phyloP scores from a whole-genome alignment of 2,113 vertebrate species.

The Malurus melanocephalus region DNA sequence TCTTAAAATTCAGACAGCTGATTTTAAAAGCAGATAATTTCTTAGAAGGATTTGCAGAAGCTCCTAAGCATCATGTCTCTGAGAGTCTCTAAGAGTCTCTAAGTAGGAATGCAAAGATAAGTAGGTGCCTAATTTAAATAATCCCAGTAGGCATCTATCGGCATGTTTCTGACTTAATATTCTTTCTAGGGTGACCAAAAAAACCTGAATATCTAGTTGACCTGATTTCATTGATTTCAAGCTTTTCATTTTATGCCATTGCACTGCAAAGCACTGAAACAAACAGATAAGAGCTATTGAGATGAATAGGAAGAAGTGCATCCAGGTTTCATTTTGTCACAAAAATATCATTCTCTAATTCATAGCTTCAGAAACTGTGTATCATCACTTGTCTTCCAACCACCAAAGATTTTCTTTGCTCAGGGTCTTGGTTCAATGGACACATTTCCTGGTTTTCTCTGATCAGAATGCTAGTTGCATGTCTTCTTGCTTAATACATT shows the following conservation, averaged over 20 bases:
- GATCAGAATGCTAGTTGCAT: neutral
- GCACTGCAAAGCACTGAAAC: neutral
- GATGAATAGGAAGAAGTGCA: neutral
- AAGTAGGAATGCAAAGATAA: neutral
- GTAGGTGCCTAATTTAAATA: slow-evolving; percentile 14
- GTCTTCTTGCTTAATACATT: neutral
- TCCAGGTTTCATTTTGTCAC: neutral
- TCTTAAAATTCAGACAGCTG: neutral
- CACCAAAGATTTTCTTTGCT: neutral
- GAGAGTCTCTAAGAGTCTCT: neutral
- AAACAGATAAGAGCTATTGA: neutral
- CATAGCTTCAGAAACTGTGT: neutral
- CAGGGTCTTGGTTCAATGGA: neutral
- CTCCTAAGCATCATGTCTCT: neutral
- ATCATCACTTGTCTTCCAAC: neutral
- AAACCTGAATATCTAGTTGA: neutral
- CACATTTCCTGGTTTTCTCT: neutral
- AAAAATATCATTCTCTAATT: neutral
- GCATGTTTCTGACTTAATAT: neutral
- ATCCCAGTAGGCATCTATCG: neutral
- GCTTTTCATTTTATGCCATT: neutral
- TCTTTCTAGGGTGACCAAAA: neutral
- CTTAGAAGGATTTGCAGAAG: neutral
- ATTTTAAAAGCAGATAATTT: neutral
- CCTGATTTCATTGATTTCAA: neutral